These are phyloP conservation scores for Gallinago solitaria DNA, from an alignment of 2,797 vertebrate genomes.

Conservation along the genomic window DNA sequence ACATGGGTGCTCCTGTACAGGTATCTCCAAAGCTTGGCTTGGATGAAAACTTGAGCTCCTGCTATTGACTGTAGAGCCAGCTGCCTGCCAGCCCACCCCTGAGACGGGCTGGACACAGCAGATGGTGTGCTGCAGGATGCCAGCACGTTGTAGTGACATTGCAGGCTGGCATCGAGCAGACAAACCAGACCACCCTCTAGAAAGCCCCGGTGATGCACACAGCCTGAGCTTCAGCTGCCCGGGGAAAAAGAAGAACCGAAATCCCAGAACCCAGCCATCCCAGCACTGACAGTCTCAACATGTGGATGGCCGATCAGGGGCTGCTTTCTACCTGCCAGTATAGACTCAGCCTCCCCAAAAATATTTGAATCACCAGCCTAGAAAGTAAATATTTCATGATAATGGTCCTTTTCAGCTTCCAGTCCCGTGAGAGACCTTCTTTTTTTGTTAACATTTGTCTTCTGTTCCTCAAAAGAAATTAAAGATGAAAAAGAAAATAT, in stretches of 20 bases:
- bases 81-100: neutral
- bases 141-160: neutral
- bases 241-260: neutral
- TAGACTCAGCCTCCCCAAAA: neutral
- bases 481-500: conserved; percentile 46
- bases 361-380: neutral
- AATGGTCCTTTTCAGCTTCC: neutral
- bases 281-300: neutral
- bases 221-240: neutral
- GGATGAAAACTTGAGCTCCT: neutral
- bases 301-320: neutral
- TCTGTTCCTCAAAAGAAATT: conserved; percentile 22
- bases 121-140: neutral
- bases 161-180: neutral
- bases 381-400: neutral
- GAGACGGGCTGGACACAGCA: neutral
- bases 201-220: neutral
- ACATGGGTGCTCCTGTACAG: neutral
- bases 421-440: neutral
- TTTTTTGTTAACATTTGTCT: neutral
- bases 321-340: neutral
- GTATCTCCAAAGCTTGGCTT: neutral
- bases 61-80: neutral
- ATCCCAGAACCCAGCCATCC: neutral
- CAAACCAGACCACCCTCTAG: neutral